A percentile compares a stretch with the other conserved stretches of the same genome.
Evolutionary conservation across 2,888 invertebrate genomes (phyloP).

Genomic region (Hydraecia micacea): DNA sequence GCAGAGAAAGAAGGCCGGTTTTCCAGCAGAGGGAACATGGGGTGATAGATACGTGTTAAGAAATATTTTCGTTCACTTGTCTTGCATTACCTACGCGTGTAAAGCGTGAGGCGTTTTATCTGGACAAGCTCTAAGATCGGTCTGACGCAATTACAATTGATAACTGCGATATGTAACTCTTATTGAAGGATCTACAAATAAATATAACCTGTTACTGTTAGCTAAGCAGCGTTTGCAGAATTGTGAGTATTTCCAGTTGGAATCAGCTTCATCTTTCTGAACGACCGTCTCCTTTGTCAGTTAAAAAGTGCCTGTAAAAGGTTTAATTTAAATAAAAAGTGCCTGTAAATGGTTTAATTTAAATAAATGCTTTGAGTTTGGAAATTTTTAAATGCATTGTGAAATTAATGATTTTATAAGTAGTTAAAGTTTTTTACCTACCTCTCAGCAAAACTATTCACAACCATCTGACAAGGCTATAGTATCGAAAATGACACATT

Average conservation of each 20-base stretch:
- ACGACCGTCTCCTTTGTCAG: too few relatives aligned
- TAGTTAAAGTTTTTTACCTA: neutral
- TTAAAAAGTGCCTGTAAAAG: neutral
- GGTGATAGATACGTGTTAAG: neutral
- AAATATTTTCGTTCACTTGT: neutral
- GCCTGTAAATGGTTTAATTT: too few relatives aligned
- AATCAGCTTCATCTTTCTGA: neutral
- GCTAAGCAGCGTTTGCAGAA: neutral
- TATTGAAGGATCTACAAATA: constrained; percentile 44
- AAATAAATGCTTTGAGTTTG: neutral
- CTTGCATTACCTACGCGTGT: neutral
- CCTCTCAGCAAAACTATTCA: neutral
- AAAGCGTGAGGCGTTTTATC: constrained; percentile 11
- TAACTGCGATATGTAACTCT: constrained; percentile 41
- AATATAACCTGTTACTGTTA: constrained; percentile 23
- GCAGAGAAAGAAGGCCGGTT: neutral
- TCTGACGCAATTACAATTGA: constrained; percentile 47
- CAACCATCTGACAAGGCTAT: neutral
- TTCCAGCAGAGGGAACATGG: neutral
- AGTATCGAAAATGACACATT: too few relatives aligned
- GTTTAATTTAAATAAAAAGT: too few relatives aligned
- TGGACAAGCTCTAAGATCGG: constrained; percentile 34
- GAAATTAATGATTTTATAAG: neutral
- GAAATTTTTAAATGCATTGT: neutral
- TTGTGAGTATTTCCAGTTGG: neutral